Evolutionary conservation across 2,797 vertebrate genomes (phyloP).

Genomic region (Hippocampus kuda): DNA sequence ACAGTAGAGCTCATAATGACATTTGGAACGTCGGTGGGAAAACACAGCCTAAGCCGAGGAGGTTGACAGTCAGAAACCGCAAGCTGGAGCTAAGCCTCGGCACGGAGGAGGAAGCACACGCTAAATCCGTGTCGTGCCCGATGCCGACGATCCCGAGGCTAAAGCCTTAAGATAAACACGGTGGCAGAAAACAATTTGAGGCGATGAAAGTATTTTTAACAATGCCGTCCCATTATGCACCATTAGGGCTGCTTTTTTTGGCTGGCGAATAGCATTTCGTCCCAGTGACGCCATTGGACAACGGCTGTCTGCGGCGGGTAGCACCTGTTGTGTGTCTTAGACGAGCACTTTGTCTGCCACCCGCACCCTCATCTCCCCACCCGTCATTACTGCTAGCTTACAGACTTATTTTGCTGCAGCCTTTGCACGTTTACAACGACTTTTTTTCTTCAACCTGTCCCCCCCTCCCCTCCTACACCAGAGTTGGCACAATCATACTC

Average conservation of each 20-base stretch:
- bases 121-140: conserved; percentile 63
- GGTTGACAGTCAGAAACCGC: conserved; percentile 65
- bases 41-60: conserved; percentile 61
- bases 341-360: conserved; percentile 57
- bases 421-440: conserved; percentile 60
- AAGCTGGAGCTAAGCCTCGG: conserved; percentile 62
- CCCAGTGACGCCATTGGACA: conserved; percentile 35
- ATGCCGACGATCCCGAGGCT: conserved; percentile 51
- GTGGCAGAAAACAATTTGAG: conserved; percentile 52
- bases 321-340: conserved; percentile 60
- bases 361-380: conserved; percentile 48
- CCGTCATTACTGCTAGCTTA: conserved; percentile 66
- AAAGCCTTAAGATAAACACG: conserved; percentile 69
- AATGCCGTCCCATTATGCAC: conserved; percentile 54
- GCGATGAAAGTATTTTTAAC: conserved; percentile 53
- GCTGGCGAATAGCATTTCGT: background rate
- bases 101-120: conserved; percentile 63
- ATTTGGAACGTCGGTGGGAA: conserved; percentile 73
- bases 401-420: conserved; percentile 61
- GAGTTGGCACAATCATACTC: background rate
- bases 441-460: conserved; percentile 55
- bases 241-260: conserved; percentile 35
- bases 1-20: conserved; percentile 65
- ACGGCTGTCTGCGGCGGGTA: conserved; percentile 17
- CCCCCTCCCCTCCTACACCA: conserved; percentile 7